Evolutionary conservation across 2,113 vertebrate species (phyloP).

Genomic region (Muscicapa adusta): DNA sequence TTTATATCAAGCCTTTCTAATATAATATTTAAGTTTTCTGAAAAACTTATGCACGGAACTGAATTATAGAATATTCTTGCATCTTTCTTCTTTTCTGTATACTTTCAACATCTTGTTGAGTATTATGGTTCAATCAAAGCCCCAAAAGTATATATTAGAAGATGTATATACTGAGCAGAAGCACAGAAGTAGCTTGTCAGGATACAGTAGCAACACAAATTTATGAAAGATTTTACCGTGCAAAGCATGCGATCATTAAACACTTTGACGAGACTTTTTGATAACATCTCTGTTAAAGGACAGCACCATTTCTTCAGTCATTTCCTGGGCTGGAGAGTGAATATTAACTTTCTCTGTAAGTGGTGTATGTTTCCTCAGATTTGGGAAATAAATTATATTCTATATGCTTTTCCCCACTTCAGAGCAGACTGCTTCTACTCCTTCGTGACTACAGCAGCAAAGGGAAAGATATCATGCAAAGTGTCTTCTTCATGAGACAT

Average conservation of each 20-base stretch:
- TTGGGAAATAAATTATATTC: neutral
- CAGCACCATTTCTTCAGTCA: neutral
- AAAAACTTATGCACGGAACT: neutral
- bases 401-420: neutral
- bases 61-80: neutral
- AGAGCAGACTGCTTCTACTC: neutral
- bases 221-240: neutral
- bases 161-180: neutral
- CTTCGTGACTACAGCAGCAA: neutral
- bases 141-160: neutral
- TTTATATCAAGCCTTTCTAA: neutral
- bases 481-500: neutral
- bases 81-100: neutral
- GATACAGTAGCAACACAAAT: neutral
- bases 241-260: neutral
- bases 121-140: neutral
- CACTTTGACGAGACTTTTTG: neutral
- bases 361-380: neutral
- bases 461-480: neutral
- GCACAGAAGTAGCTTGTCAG: neutral
- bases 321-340: neutral
- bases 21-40: neutral
- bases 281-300: neutral
- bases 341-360: neutral
- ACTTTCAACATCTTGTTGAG: neutral